Conservation (phyloP, 2,888 invertebrate species). For the Ennomos fuscantarius region DNA sequence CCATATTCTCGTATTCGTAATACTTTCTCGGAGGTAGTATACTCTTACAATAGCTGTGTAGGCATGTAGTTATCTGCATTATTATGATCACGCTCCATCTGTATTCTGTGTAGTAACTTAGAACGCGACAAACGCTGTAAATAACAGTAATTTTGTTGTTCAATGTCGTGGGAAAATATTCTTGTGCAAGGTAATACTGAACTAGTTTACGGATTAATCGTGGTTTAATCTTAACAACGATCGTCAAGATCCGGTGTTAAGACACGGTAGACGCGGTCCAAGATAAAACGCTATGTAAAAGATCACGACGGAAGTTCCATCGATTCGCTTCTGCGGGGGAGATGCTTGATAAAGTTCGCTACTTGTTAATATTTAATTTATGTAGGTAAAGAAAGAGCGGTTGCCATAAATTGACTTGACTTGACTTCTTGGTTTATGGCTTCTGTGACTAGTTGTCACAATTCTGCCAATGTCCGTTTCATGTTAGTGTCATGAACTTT, state of each 20-base stretch:
- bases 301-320: slow-evolving; percentile 11
- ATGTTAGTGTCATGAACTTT: too few relatives aligned
- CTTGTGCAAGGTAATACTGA: slow-evolving; percentile 68
- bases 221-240: slow-evolving; percentile 68
- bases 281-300: slow-evolving; percentile 19
- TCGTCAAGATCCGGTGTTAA: slow-evolving; percentile 68
- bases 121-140: slow-evolving; percentile 43
- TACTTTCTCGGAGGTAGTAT: slow-evolving; percentile 10
- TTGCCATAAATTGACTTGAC: slow-evolving; percentile 10
- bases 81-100: slow-evolving; percentile 52
- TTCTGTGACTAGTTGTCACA: too few relatives aligned
- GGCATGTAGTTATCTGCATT: slow-evolving; percentile 39
- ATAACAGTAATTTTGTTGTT: slow-evolving; percentile 76
- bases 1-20: slow-evolving; percentile 3
- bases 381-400: slow-evolving; percentile 6
- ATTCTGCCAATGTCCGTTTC: too few relatives aligned
- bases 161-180: slow-evolving; percentile 80
- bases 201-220: slow-evolving; percentile 78
- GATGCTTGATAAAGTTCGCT: slow-evolving; percentile 20
- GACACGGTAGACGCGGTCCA: slow-evolving; percentile 54
- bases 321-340: neutral
- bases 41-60: slow-evolving; percentile 24
- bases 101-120: slow-evolving; percentile 38
- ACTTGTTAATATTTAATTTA: neutral
- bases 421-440: too few relatives aligned